Evolutionary conservation across 1,140 invertebrate species (phyloP).

Genomic region (Linepithema humile): DNA sequence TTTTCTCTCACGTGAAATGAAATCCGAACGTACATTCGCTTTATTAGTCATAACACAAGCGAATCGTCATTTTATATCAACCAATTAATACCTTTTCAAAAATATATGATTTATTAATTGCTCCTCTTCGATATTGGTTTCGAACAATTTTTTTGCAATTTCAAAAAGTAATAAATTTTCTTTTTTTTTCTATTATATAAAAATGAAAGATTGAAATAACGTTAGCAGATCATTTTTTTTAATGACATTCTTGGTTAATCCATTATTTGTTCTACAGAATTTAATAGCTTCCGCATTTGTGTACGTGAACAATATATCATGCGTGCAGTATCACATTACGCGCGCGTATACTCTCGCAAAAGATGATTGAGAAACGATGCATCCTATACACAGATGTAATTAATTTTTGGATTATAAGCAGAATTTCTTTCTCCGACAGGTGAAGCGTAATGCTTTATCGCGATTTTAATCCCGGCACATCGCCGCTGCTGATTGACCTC

Average conservation of each 20-base stretch:
- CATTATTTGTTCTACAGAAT: too few species aligned
- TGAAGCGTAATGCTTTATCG: neutral
- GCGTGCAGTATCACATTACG: too few species aligned
- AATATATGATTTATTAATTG: neutral
- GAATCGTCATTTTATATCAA: neutral
- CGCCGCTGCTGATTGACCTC: neutral
- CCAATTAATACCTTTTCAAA: neutral
- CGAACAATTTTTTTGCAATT: neutral
- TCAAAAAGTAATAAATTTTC: too few species aligned
- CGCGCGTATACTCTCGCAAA: too few species aligned
- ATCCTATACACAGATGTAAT: neutral
- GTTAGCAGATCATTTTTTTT: too few species aligned
- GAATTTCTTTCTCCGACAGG: neutral
- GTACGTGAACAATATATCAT: too few species aligned
- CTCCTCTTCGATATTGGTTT: neutral
- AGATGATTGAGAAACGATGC: neutral
- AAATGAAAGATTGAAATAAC: too few species aligned
- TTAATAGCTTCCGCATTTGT: too few species aligned
- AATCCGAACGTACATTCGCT: neutral
- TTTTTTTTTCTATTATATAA: too few species aligned
- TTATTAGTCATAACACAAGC: too few species aligned
- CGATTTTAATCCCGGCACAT: neutral
- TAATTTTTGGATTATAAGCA: neutral
- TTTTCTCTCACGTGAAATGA: neutral
- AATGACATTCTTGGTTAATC: too few species aligned